phyloP scores from a whole-genome alignment of 2,888 invertebrate genomes.

The Drosophila cyrtoloma region DNA sequence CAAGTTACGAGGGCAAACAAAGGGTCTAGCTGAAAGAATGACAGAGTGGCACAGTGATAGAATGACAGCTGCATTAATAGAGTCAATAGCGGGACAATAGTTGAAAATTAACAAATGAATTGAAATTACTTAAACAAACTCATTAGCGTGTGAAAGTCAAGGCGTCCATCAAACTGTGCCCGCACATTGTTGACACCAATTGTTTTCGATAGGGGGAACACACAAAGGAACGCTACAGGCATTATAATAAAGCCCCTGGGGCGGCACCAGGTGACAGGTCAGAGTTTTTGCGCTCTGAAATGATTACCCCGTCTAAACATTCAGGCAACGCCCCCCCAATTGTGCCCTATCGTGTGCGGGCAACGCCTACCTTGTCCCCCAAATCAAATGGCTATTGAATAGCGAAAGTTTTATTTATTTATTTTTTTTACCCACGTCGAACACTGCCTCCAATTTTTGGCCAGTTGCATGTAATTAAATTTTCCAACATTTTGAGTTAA shows the following conservation, averaged over 20 bases:
- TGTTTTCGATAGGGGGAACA: conserved; percentile 26
- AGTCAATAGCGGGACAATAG: conserved; percentile 77
- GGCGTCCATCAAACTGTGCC: conserved; percentile 59
- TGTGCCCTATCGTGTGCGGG: conserved; percentile 37
- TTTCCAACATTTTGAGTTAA: conserved; percentile 75
- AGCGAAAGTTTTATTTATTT: not conserved
- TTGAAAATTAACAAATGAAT: conserved; percentile 81
- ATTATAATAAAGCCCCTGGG: conserved; percentile 41
- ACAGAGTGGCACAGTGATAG: conserved; percentile 29
- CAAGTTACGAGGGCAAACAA: conserved; percentile 40
- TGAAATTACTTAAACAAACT: conserved; percentile 81
- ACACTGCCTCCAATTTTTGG: not conserved
- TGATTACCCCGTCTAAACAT: conserved; percentile 51
- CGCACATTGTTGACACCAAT: conserved; percentile 69
- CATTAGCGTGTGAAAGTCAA: conserved; percentile 75
- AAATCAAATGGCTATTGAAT: conserved; percentile 34
- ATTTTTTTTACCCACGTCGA: not conserved
- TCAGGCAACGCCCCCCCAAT: conserved; percentile 57
- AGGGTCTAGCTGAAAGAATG: conserved; percentile 15
- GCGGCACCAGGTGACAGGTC: conserved; percentile 24
- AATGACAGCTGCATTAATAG: conserved; percentile 66
- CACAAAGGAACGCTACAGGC: conserved; percentile 19
- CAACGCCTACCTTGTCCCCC: conserved; percentile 21
- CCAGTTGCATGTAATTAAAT: conserved; percentile 71
- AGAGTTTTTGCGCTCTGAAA: conserved; percentile 43